Base-by-base conservation (phyloP, 2,113 vertebrate species). In the Oostethus manadensis region DNA sequence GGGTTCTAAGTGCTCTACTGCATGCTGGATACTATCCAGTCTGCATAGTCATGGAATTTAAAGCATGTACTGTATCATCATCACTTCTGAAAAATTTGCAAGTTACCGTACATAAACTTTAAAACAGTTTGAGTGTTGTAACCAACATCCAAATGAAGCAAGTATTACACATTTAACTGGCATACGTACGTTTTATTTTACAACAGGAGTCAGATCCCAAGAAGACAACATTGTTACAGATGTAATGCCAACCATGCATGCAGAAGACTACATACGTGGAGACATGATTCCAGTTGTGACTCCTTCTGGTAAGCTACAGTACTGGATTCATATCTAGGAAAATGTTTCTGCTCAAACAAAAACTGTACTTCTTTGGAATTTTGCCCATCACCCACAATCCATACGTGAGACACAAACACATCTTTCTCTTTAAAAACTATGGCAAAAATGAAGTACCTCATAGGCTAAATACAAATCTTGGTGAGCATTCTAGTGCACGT, bases 121-220 rank as follows among this genome's bases (percentile, higher is more conserved):
- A 38, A 13, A 38, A 20, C 13, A 1, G 35, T 18, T 54, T 10
- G n/a, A 33, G n/a, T 54, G 7, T 54, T 54, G 29, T 54, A 29
- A 35, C 17, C 23, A 4, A 29, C 11, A 11, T 1, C n/a, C 50
- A 35, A 35, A 18, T 35, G 10, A 6, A n/a, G 53, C 9, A 18
- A 55, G 53, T 40, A 1, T 40, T 55, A 2, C 20, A 21, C 21
- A 40, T 38, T 21, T 38, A 68, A 11, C 22, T 17, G 44, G n/a
- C n/a, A 35, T 50, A 5, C 11, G 40, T 50, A 5, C 11, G 40
- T 49, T 44, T 10, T 21, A 18, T 57, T 68, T 66, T 43, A 20
- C 69, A 71, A 73, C 57, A 45, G 74, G 74, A 61, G 73, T 80
- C 21, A 29, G 45, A 40, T 76, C 84, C 20, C 55, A 84, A 53